phyloP scores from a whole-genome alignment of 2,888 invertebrate species.

The Vandiemenella viatica region DNA sequence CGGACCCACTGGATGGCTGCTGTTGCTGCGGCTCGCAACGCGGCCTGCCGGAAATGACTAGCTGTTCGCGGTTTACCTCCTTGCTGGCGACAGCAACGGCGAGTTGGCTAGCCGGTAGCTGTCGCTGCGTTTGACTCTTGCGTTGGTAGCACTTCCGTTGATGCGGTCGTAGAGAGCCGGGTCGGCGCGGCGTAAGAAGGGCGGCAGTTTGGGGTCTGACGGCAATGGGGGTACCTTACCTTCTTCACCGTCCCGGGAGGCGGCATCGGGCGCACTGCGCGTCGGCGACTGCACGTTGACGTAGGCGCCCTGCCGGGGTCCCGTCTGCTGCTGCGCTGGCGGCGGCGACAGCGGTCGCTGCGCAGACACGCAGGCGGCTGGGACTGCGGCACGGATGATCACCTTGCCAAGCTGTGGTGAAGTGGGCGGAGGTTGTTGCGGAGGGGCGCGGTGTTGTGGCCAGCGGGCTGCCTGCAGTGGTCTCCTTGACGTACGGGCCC shows the following conservation, averaged over 20 bases:
- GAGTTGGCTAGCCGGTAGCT: slow-evolving; percentile 72
- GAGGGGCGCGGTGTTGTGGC: slow-evolving; percentile 28
- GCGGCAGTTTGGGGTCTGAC: slow-evolving; percentile 10
- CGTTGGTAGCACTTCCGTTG: slow-evolving; percentile 11
- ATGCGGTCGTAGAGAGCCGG: slow-evolving; percentile 12
- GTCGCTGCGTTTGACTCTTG: slow-evolving; percentile 61
- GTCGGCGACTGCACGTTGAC: slow-evolving; percentile 14
- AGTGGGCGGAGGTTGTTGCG: no score
- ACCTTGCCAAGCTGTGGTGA: slow-evolving; percentile 51
- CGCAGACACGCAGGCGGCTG: not conserved
- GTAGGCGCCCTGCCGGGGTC: slow-evolving; percentile 13
- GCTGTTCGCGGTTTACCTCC: not conserved
- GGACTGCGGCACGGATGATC: slow-evolving; percentile 36
- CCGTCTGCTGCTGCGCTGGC: slow-evolving; percentile 1
- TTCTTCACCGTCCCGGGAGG: slow-evolving; percentile 32
- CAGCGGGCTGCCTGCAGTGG: slow-evolving; percentile 40
- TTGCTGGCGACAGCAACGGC: slow-evolving; percentile 39
- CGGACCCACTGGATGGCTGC: not conserved
- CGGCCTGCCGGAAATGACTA: not conserved
- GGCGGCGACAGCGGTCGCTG: slow-evolving; percentile 9
- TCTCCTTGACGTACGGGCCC: slow-evolving; percentile 44
- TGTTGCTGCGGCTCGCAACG: not conserved
- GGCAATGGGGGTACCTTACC: slow-evolving; percentile 39
- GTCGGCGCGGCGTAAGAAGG: slow-evolving; percentile 13
- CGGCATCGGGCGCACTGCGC: slow-evolving; percentile 4